These are phyloP conservation scores for Lepidochrysops patricia DNA, from an alignment of 2,888 invertebrate species.

Conservation along the genomic window DNA sequence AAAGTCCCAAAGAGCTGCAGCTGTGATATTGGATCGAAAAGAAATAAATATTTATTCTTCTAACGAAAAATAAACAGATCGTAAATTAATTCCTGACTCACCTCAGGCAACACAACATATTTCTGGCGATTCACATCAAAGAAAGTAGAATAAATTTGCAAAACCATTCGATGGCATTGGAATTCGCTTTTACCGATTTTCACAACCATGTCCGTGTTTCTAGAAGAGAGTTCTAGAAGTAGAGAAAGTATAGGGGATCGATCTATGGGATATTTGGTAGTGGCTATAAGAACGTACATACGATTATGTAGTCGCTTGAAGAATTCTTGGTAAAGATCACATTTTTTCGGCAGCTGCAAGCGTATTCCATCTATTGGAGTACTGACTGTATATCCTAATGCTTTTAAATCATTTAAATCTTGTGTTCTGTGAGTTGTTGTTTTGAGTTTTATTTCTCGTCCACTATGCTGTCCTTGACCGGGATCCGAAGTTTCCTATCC, in stretches of 20 bases:
- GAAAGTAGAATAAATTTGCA: conserved; percentile 80
- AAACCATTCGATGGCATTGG: conserved; percentile 79
- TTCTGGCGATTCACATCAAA: conserved; percentile 66
- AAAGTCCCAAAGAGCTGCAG: too few species aligned
- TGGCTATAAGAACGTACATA: conserved; percentile 59
- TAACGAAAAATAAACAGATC: neutral
- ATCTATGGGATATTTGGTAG: neutral
- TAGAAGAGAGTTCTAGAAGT: conserved; percentile 35
- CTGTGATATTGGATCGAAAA: too few species aligned
- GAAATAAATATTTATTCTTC: neutral
- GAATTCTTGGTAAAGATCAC: conserved; percentile 78
- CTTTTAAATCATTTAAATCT: conserved; percentile 51
- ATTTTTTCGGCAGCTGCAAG: conserved; percentile 78
- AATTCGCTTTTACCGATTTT: conserved; percentile 79
- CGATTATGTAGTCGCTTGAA: conserved; percentile 78
- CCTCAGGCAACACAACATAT: conserved; percentile 51
- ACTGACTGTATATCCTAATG: conserved; percentile 73
- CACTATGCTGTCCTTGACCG: neutral
- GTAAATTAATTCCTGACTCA: conserved; percentile 30
- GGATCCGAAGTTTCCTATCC: neutral
- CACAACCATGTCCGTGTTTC: conserved; percentile 80
- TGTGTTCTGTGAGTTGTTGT: neutral
- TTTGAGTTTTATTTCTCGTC: neutral
- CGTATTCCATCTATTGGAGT: conserved; percentile 78
- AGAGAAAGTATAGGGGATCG: neutral